Conservation (phyloP, 2,888 invertebrate genomes). For the Amiota mariae region DNA sequence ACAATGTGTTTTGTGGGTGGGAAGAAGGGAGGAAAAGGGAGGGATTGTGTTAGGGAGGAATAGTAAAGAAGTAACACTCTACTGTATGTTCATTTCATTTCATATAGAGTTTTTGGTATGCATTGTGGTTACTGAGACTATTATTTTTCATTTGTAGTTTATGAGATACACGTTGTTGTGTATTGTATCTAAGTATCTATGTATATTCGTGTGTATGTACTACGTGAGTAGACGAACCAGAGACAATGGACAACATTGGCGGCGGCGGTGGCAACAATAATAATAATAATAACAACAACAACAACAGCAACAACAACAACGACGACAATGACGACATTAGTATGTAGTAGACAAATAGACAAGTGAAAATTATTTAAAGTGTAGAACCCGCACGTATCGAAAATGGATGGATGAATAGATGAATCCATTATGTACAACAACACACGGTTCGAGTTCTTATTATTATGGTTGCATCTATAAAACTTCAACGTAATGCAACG, state of each 20-base stretch:
- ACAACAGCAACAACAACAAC: conserved; percentile 1
- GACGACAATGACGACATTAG: not conserved
- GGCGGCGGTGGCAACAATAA: not conserved
- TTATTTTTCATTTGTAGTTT: conserved; percentile 29
- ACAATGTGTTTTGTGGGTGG: not conserved
- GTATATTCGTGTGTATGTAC: not conserved
- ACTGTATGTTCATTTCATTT: too few species aligned
- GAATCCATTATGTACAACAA: not conserved
- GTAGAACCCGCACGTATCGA: conserved; percentile 27
- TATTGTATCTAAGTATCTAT: too few species aligned
- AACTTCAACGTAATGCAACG: conserved; percentile 52
- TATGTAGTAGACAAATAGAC: conserved; percentile 1
- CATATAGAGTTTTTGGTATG: not conserved
- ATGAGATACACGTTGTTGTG: not conserved
- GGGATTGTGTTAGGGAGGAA: too few species aligned
- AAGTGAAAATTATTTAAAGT: conserved; percentile 58
- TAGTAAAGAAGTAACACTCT: too few species aligned
- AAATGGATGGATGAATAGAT: conserved; percentile 1
- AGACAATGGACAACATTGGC: conserved; percentile 5
- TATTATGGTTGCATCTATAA: conserved; percentile 56
- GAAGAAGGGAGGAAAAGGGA: too few species aligned
- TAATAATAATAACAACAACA: not conserved
- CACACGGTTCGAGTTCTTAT: not conserved
- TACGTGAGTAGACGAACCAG: conserved; percentile 5
- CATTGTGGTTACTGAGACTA: conserved; percentile 3